These are phyloP conservation scores for Orchestes rusci DNA, from an alignment of 2,888 invertebrate genomes.

Conservation along the genomic window DNA sequence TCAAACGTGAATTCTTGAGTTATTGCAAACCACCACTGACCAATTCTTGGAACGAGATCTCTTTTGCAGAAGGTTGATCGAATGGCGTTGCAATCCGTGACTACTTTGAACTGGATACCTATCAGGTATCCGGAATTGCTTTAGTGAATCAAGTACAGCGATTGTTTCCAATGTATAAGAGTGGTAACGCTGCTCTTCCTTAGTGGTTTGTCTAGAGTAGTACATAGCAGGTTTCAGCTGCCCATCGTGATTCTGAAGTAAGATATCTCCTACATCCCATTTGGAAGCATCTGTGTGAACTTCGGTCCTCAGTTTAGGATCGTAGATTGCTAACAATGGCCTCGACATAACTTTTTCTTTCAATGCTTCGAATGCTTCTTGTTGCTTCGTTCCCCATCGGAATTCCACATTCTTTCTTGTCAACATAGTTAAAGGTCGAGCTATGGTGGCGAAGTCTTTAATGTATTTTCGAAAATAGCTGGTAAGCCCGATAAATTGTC, in stretches of 20 bases:
- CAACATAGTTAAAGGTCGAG: slow-evolving; percentile 28
- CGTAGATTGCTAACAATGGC: slow-evolving; percentile 26
- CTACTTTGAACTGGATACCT: slow-evolving; percentile 27
- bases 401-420: slow-evolving; percentile 21
- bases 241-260: slow-evolving; percentile 30
- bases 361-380: slow-evolving; percentile 22
- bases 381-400: slow-evolving; percentile 17
- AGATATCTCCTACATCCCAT: slow-evolving; percentile 29
- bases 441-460: slow-evolving; percentile 28
- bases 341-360: slow-evolving; percentile 12
- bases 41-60: slow-evolving; percentile 30
- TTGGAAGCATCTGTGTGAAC: slow-evolving; percentile 32
- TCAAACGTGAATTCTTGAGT: slow-evolving; percentile 27
- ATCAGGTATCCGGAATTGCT: slow-evolving; percentile 31
- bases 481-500: slow-evolving; percentile 35
- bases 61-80: slow-evolving; percentile 30
- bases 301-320: slow-evolving; percentile 28
- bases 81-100: slow-evolving; percentile 35
- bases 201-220: slow-evolving; percentile 31
- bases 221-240: slow-evolving; percentile 31
- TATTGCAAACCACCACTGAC: slow-evolving; percentile 27
- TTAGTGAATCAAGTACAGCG: slow-evolving; percentile 34
- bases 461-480: slow-evolving; percentile 33
- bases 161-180: slow-evolving; percentile 37
- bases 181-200: no score